Percentiles rank a stretch among this genome's conserved stretches.
Conservation (phyloP, 2,113 vertebrate species). For the Epinephelus fuscoguttatus region DNA sequence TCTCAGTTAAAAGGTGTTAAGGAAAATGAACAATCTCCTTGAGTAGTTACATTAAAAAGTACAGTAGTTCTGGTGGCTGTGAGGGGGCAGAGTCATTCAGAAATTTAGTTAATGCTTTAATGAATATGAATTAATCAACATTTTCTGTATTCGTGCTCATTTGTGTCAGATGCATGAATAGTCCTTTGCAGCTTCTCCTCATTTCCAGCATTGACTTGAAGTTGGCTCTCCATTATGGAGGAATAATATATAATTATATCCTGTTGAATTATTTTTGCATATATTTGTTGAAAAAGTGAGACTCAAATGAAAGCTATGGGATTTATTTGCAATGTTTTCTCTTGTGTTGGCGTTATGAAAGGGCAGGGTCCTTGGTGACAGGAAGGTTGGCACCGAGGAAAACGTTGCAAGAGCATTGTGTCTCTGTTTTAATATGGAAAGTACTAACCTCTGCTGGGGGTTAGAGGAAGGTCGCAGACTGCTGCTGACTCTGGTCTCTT, state of each 20-base stretch:
- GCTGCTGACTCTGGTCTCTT: conserved; percentile 31
- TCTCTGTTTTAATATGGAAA: conserved; percentile 39
- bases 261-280: conserved; percentile 59
- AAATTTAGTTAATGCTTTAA: conserved; percentile 19
- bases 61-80: background rate
- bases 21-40: background rate
- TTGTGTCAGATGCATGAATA: conserved; percentile 7
- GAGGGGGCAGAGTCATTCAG: background rate
- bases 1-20: conserved; percentile 40
- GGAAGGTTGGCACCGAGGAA: conserved; percentile 18
- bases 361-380: conserved; percentile 25
- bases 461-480: conserved; percentile 48
- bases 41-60: background rate
- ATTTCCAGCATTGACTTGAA: conserved; percentile 3
- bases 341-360: conserved; percentile 30
- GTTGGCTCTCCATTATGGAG: conserved; percentile 9
- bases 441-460: conserved; percentile 39
- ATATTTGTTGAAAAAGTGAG: conserved; percentile 38
- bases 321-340: conserved; percentile 48
- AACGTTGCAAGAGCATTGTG: conserved; percentile 12
- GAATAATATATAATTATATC: conserved; percentile 52
- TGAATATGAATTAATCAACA: conserved; percentile 24
- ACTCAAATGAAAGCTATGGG: conserved; percentile 40
- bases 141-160: background rate
- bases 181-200: background rate